phyloP scores from a whole-genome alignment of 37 sponge, comb jelly and placozoan species.

The Hormiphora californensis region DNA sequence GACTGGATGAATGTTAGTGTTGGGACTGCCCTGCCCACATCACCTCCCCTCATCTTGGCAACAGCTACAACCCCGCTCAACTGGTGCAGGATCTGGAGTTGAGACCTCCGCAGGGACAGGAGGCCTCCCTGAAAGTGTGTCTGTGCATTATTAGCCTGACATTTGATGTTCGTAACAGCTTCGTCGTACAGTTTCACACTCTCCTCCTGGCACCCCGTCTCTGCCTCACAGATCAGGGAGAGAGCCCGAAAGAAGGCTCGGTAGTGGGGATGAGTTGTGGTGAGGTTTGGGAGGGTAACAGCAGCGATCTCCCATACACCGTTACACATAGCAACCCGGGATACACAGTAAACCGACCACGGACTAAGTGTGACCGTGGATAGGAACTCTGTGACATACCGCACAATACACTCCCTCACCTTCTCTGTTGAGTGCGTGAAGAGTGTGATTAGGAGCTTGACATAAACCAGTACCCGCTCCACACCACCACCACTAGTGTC shows the following conservation, averaged over 20 bases:
- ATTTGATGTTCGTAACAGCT: neutral
- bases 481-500: neutral
- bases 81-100: slow-evolving; percentile 35
- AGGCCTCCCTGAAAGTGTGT: slow-evolving; percentile 16
- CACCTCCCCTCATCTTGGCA: neutral
- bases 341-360: slow-evolving; percentile 1
- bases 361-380: neutral
- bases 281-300: neutral
- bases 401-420: neutral
- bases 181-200: neutral
- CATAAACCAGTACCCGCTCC: neutral
- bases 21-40: neutral
- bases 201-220: neutral
- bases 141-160: neutral
- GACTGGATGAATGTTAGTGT: neutral
- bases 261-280: neutral
- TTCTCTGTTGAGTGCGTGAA: too few relatives aligned
- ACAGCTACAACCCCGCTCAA: neutral
- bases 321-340: slow-evolving; percentile 29
- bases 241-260: neutral
- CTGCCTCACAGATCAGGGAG: neutral
- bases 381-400: neutral
- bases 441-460: too few relatives aligned
- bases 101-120: neutral
- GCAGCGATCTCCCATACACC: neutral